These are phyloP conservation scores for Corynorhinus townsendii DNA, from an alignment of 2,113 vertebrate genomes.

Conservation along the genomic window DNA sequence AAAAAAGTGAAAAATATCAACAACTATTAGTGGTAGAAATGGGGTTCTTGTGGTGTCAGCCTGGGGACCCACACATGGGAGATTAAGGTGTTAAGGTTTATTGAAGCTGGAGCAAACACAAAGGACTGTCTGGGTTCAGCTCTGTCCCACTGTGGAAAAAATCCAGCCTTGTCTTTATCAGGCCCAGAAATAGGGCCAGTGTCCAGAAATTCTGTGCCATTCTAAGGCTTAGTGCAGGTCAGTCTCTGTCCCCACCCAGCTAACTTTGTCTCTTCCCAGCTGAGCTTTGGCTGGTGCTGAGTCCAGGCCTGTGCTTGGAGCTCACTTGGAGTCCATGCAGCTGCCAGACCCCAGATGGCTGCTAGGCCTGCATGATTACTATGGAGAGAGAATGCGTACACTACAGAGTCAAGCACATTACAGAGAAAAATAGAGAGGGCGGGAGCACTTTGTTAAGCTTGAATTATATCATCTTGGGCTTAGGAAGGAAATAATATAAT, in stretches of 20 bases:
- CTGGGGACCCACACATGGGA: background rate
- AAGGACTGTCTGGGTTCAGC: background rate
- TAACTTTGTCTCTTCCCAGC: background rate
- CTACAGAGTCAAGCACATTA: background rate
- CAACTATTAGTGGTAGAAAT: background rate
- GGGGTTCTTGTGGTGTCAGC: background rate
- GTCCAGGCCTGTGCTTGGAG: background rate
- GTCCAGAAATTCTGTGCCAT: background rate
- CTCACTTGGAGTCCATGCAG: background rate
- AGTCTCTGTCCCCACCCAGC: background rate
- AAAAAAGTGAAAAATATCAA: background rate
- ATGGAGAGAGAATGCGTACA: background rate
- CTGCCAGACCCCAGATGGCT: background rate
- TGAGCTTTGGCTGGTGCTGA: background rate
- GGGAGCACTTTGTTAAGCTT: background rate
- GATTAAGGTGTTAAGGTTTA: background rate
- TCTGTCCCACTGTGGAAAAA: background rate
- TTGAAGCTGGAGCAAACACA: background rate
- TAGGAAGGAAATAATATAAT: background rate
- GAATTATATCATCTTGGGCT: background rate
- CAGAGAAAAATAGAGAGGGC: background rate
- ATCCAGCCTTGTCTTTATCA: background rate
- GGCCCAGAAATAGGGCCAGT: background rate
- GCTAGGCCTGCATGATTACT: background rate
- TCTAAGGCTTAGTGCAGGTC: background rate